Percentiles rank a stretch among this genome's conserved stretches.
phyloP scores from a whole-genome alignment of 2,888 invertebrate genomes.

The Tridacna gigas region DNA sequence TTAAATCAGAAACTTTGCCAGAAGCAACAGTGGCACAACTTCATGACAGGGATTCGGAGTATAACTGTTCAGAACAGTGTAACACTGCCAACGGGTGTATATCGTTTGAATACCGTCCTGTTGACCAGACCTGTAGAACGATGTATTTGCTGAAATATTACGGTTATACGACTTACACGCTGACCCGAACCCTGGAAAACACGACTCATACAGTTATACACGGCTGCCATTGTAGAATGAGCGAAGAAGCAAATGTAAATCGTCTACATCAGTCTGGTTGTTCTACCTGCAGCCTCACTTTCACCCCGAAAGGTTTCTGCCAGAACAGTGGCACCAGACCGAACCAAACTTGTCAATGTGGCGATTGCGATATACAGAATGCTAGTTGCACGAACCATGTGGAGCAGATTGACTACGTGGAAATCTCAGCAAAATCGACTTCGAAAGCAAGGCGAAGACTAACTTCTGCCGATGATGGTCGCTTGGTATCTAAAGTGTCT shows the following conservation, averaged over 20 bases:
- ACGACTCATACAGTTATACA: background rate
- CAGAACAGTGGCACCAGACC: background rate
- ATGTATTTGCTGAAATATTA: background rate
- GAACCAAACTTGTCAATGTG: background rate
- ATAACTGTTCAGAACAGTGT: background rate
- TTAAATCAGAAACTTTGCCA: background rate
- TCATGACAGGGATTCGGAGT: background rate
- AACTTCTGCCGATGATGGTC: too few species aligned
- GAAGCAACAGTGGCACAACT: too few species aligned
- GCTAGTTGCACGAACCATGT: too few species aligned
- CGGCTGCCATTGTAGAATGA: background rate
- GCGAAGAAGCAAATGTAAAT: background rate
- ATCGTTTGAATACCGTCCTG: background rate
- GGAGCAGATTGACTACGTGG: too few species aligned
- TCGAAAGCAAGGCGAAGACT: too few species aligned
- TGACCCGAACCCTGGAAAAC: background rate
- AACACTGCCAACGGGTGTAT: background rate
- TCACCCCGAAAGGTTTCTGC: background rate
- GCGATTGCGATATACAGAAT: too few species aligned
- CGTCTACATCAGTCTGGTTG: background rate
- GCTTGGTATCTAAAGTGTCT: too few species aligned
- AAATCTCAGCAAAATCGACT: too few species aligned
- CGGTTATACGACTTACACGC: background rate
- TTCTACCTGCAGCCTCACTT: background rate
- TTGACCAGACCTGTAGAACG: background rate